Evolutionary conservation across 1,140 invertebrate genomes (phyloP).

Genomic region (Scaptomyza pallida): DNA sequence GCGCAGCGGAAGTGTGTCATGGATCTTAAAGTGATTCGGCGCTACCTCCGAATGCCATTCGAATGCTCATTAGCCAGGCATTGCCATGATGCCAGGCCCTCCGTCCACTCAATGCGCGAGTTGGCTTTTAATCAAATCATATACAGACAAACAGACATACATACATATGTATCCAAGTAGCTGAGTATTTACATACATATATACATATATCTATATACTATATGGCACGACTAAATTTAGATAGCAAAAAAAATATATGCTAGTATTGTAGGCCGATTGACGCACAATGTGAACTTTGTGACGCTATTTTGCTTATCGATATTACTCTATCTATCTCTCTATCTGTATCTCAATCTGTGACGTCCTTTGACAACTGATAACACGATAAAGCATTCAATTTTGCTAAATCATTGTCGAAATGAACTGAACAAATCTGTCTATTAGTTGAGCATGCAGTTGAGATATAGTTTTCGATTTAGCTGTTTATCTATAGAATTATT

Average conservation of each 20-base stretch:
- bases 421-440: background rate
- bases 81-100: slow-evolving; percentile 22
- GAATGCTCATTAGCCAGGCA: slow-evolving; percentile 59
- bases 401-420: background rate
- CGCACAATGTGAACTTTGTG: slow-evolving; percentile 47
- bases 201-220: slow-evolving; percentile 39
- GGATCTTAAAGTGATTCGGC: slow-evolving; percentile 54
- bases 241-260: slow-evolving; percentile 28
- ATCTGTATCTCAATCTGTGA: slow-evolving; percentile 23
- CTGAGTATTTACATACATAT: slow-evolving; percentile 8
- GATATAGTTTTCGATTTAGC: background rate
- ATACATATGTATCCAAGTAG: slow-evolving; percentile 9
- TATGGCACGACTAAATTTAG: slow-evolving; percentile 44
- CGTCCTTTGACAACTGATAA: slow-evolving; percentile 30
- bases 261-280: slow-evolving; percentile 61
- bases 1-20: slow-evolving; percentile 70
- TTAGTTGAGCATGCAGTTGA: slow-evolving; percentile 3
- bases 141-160: slow-evolving; percentile 4
- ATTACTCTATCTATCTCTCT: slow-evolving; percentile 2
- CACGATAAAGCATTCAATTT: slow-evolving; percentile 13
- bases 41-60: slow-evolving; percentile 28
- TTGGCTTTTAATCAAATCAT: slow-evolving; percentile 57
- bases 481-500: background rate
- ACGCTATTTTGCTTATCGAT: slow-evolving; percentile 46
- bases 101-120: slow-evolving; percentile 5